Conservation (phyloP, 1,140 invertebrate species). For the Dinoponera quadriceps region DNA sequence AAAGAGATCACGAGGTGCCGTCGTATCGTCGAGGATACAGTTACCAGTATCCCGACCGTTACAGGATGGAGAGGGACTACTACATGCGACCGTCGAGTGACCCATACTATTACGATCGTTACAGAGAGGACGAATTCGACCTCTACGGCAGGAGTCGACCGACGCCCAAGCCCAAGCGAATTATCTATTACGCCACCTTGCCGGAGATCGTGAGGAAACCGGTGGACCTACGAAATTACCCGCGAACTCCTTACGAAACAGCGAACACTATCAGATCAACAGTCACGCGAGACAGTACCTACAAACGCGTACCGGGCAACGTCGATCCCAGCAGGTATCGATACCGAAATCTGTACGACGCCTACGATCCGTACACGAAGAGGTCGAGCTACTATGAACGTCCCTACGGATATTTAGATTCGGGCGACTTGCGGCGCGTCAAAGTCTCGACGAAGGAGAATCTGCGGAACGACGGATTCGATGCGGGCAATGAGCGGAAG, state of each 20-base stretch:
- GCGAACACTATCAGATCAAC: constrained; percentile 46
- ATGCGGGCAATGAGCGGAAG: constrained; percentile 69
- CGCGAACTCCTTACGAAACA: constrained; percentile 71
- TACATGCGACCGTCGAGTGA: constrained; percentile 68
- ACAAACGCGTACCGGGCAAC: constrained; percentile 70
- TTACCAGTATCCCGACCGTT: constrained; percentile 78
- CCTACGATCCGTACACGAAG: constrained; percentile 75
- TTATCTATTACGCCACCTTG: constrained; percentile 85
- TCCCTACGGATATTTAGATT: constrained; percentile 62
- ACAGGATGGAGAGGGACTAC: constrained; percentile 76
- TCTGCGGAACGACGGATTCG: constrained; percentile 67
- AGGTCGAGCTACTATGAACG: constrained; percentile 73
- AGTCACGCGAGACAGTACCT: constrained; percentile 62
- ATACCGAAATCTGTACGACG: constrained; percentile 67
- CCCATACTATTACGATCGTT: constrained; percentile 76
- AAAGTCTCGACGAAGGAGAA: constrained; percentile 71
- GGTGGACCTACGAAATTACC: constrained; percentile 79
- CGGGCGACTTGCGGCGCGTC: constrained; percentile 62
- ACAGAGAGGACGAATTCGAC: constrained; percentile 78
- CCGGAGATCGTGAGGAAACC: constrained; percentile 84
- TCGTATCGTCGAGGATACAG: constrained; percentile 63
- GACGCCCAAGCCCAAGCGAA: constrained; percentile 81
- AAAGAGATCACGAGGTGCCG: constrained; percentile 77
- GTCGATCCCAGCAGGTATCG: constrained; percentile 72
- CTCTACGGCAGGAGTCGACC: constrained; percentile 76